Evolutionary conservation across 2,113 vertebrate genomes (phyloP).

Genomic region (Passer montanus): DNA sequence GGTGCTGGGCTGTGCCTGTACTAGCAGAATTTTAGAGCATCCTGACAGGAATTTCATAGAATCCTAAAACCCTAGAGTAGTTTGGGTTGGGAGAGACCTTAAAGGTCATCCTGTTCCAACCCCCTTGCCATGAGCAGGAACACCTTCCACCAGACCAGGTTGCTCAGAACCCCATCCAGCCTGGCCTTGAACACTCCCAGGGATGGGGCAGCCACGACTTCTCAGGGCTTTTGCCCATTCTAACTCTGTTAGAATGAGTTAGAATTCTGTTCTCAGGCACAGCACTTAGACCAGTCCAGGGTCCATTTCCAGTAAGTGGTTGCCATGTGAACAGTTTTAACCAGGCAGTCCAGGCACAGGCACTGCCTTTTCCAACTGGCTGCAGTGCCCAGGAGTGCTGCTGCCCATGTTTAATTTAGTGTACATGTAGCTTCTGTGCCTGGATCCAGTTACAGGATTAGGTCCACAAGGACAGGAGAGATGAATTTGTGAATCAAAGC

Average conservation of each 20-base stretch:
- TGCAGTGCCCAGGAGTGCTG: not conserved
- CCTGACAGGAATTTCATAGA: not conserved
- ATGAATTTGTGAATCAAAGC: conserved; percentile 19
- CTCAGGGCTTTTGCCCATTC: not conserved
- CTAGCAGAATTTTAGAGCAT: not conserved
- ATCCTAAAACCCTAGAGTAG: not conserved
- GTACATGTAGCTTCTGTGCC: not conserved
- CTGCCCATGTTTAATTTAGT: conserved; percentile 27
- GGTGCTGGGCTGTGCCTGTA: not conserved
- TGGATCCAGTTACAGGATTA: not conserved
- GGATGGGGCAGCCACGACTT: fast-evolving
- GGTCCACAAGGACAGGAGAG: not conserved
- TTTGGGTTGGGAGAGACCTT: not conserved
- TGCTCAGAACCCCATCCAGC: not conserved
- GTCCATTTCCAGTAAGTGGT: not conserved
- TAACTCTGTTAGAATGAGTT: no score
- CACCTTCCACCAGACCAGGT: not conserved
- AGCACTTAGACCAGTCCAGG: not conserved
- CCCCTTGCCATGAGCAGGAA: not conserved
- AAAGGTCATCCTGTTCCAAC: not conserved
- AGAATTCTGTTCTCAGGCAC: not conserved
- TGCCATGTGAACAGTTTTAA: not conserved
- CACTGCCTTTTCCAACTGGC: not conserved
- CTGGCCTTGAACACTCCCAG: not conserved
- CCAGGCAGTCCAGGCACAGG: not conserved